phyloP scores from a whole-genome alignment of 2,113 vertebrate genomes.

The Bostrychus sinensis region DNA sequence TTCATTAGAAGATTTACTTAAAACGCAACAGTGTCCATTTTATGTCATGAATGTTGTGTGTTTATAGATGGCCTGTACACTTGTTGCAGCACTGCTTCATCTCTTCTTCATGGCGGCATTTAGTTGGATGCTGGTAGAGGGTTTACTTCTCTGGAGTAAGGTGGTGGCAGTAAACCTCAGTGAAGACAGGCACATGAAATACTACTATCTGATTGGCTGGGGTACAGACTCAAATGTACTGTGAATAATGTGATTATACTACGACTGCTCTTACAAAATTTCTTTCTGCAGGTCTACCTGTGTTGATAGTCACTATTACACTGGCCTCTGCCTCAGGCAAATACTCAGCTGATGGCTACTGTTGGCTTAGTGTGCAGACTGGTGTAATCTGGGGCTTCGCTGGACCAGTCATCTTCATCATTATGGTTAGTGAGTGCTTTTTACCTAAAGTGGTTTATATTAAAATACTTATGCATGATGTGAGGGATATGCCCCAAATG shows the following conservation, averaged over 20 bases:
- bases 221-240: too few relatives aligned
- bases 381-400: constrained; percentile 84
- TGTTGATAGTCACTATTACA: constrained; percentile 82
- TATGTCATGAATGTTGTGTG: not conserved
- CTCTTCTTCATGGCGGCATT: constrained; percentile 86
- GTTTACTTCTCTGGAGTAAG: constrained; percentile 86
- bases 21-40: not conserved
- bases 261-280: not conserved
- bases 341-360: constrained; percentile 79
- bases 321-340: constrained; percentile 79
- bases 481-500: not conserved
- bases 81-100: constrained; percentile 82
- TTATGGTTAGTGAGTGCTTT: constrained; percentile 72
- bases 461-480: not conserved
- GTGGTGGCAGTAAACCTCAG: constrained; percentile 84
- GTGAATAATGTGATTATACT: not conserved
- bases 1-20: too few relatives aligned
- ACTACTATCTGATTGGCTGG: constrained; percentile 86
- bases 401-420: constrained; percentile 83
- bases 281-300: constrained; percentile 74
- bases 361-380: constrained; percentile 83
- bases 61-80: constrained; percentile 80
- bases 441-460: not conserved
- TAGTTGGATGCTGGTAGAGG: constrained; percentile 86
- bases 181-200: constrained; percentile 84